phyloP scores from a whole-genome alignment of 2,113 vertebrate genomes.

The Coregonus clupeaformis region DNA sequence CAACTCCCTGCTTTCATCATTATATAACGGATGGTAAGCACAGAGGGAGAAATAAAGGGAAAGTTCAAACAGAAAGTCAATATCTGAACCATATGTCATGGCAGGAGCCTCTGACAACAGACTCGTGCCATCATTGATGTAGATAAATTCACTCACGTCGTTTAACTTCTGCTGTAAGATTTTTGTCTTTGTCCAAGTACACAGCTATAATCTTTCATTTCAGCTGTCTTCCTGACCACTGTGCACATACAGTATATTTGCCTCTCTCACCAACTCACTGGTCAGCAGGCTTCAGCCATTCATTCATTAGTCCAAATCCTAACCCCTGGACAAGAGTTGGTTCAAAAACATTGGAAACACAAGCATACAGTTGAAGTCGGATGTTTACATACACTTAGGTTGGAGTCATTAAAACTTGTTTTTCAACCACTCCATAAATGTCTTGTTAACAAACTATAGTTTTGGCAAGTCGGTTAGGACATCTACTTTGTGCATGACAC shows the following conservation, averaged over 20 bases:
- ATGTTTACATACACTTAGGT: conserved; percentile 26
- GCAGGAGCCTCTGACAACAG: conserved; percentile 24
- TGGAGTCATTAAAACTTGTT: too few species aligned
- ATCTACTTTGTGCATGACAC: too few species aligned
- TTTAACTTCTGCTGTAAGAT: conserved; percentile 12
- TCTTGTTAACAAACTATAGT: too few species aligned
- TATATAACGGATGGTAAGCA: neutral
- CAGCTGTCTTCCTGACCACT: neutral
- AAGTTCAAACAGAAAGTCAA: conserved; percentile 34
- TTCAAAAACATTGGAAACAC: conserved; percentile 27
- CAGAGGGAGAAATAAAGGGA: conserved; percentile 9
- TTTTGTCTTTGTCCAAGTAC: conserved; percentile 10
- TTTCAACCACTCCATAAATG: too few species aligned
- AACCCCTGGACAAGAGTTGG: conserved; percentile 27
- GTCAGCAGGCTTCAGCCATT: conserved; percentile 27
- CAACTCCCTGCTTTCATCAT: conserved; percentile 37
- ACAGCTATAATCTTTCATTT: conserved; percentile 13
- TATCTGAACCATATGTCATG: conserved; percentile 17
- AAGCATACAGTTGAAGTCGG: conserved; percentile 13
- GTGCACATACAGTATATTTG: neutral
- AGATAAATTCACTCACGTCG: conserved; percentile 7
- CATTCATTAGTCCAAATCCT: neutral
- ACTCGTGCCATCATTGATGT: conserved; percentile 3
- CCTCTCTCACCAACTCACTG: neutral
- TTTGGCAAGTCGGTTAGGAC: too few species aligned